These are phyloP conservation scores for Ceratosolen solmsi DNA, from an alignment of 1,140 invertebrate species.

Conservation along the genomic window DNA sequence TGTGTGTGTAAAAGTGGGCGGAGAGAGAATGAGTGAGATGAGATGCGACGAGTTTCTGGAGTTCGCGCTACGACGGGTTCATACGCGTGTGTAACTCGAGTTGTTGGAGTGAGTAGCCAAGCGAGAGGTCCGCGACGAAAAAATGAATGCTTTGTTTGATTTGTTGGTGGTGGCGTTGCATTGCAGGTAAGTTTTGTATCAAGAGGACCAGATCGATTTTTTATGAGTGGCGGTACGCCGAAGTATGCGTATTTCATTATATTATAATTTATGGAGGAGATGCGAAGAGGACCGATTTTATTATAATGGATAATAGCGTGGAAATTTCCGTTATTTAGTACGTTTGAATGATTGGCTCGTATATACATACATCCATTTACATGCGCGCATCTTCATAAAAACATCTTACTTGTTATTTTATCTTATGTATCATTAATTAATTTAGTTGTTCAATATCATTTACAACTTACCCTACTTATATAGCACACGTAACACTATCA, in stretches of 20 bases:
- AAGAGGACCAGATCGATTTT: not conserved
- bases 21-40: not conserved
- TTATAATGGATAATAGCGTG: not conserved
- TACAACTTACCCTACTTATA: not conserved
- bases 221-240: not conserved
- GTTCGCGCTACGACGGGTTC: not conserved
- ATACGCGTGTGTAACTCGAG: slow-evolving; percentile 36
- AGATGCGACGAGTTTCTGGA: slow-evolving; percentile 9
- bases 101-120: slow-evolving; percentile 20
- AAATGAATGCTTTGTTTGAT: slow-evolving; percentile 4
- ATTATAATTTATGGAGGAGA: not conserved
- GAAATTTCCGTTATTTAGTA: not conserved
- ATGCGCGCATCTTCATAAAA: not conserved
- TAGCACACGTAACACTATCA: slow-evolving; percentile 4
- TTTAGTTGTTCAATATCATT: slow-evolving; percentile 11
- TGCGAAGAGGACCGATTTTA: not conserved
- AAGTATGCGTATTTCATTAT: not conserved
- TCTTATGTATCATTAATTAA: not conserved
- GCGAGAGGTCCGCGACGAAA: not conserved
- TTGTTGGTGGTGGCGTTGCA: slow-evolving; percentile 4
- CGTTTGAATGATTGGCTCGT: not conserved
- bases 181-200: slow-evolving; percentile 2
- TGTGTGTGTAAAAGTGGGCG: too few relatives aligned
- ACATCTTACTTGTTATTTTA: not conserved
- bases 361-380: not conserved